Conservation (phyloP, 1,140 invertebrate species). For the Andrena cerasifolii region DNA sequence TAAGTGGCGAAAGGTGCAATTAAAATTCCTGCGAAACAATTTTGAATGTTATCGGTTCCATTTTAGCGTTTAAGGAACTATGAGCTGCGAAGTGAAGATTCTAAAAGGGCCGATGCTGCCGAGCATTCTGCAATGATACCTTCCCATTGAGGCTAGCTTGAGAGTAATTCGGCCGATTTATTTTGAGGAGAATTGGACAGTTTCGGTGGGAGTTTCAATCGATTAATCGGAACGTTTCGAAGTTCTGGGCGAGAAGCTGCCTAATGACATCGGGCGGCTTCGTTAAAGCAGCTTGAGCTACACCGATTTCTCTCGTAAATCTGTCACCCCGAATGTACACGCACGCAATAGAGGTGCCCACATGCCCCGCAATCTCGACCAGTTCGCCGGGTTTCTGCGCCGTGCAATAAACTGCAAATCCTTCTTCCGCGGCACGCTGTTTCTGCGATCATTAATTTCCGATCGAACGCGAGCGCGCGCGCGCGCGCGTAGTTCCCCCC, state of each 20-base stretch:
- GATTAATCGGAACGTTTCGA: slow-evolving; percentile 36
- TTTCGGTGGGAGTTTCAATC: slow-evolving; percentile 31
- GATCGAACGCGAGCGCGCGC: slow-evolving; percentile 42
- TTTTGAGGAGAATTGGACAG: slow-evolving; percentile 19
- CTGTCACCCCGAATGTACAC: slow-evolving; percentile 62
- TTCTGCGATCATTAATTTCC: slow-evolving; percentile 63
- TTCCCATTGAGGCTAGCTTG: slow-evolving; percentile 8
- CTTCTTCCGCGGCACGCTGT: slow-evolving; percentile 49
- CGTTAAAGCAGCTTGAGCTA: slow-evolving; percentile 61
- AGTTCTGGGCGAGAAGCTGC: slow-evolving; percentile 38
- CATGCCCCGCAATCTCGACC: slow-evolving; percentile 60
- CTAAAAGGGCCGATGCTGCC: background rate
- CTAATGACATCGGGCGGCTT: slow-evolving; percentile 63
- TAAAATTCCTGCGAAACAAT: too few relatives aligned
- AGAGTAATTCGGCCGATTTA: slow-evolving; percentile 13
- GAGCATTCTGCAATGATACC: background rate
- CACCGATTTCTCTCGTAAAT: slow-evolving; percentile 72
- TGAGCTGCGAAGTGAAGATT: background rate
- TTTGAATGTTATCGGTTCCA: too few relatives aligned
- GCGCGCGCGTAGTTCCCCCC: background rate
- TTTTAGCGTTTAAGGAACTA: too few relatives aligned
- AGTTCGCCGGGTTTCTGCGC: slow-evolving; percentile 54
- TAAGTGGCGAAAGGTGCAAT: too few relatives aligned
- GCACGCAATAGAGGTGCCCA: slow-evolving; percentile 57
- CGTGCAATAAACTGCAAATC: slow-evolving; percentile 65